Base-by-base conservation (phyloP, 1,140 invertebrate genomes). In the Drosophila littoralis region DNA sequence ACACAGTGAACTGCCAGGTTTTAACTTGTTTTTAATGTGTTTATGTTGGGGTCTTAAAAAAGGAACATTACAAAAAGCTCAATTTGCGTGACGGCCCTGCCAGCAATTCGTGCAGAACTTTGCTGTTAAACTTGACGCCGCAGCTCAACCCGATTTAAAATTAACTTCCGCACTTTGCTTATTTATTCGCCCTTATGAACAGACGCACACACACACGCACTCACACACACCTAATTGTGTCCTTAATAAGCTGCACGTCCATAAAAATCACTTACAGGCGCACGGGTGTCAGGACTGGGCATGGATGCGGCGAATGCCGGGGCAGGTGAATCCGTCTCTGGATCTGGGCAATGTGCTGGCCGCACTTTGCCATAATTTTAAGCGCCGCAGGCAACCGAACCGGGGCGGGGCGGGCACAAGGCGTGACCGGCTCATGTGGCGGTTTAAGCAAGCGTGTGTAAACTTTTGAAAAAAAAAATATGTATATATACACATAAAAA, bases 361-460 rank as follows among this genome's bases (percentile, higher is more conserved):
- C 52, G 58, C 73, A 79, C 45, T 76, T 28, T 76, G 42, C 73
- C 67, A 72, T 76, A 79, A 79, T 71, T 71, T 75, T 42, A 36
- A 40, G 55, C 22, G 55, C 40, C 33, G 22, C 32, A 46, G 17
- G 40, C 22, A 32, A 17, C 12, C 9, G 38, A 55, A 22, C 12
- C 9, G 46, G 8, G 35, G 40, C n/a, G 1, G 33, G 2, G 6
- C 28, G 32, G 17, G 45, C 17, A 28, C 9, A 13, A 15, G 64
- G 68, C 68, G 60, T 70, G 68, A 58, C 66, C 22, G 63, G 77
- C 77, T 77, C 66, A 74, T 81, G 81, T 78, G 75, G 72, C 60
- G 79, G 83, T 71, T 86, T 77, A 86, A 89, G 77, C 80, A 88
- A 77, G 84, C 83, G 84, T 83, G 84, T 60, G 84, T 80, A 89